Evolutionary conservation across 2,113 vertebrate species (phyloP).

Genomic region (Taxidea taxus): DNA sequence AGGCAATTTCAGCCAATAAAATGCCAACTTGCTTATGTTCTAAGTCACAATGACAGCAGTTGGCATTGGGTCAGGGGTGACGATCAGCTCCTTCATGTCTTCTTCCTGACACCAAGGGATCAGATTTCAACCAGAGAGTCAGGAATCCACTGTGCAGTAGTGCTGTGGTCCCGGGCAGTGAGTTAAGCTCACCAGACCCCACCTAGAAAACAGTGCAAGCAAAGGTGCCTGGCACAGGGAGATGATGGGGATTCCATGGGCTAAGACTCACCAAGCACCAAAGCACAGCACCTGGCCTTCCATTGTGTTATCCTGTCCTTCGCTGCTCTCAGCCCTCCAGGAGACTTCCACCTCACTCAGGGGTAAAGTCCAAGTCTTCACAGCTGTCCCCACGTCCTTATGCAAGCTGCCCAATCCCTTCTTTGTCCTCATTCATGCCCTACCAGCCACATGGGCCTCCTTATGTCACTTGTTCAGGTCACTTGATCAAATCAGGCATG

Average conservation of each 20-base stretch:
- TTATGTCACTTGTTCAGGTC: background rate
- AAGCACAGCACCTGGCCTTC: background rate
- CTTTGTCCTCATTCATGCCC: too few species aligned
- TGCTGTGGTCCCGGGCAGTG: rapidly evolving
- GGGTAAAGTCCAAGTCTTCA: background rate
- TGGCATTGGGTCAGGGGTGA: background rate
- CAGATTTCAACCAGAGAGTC: background rate
- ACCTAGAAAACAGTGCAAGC: background rate
- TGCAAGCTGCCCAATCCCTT: background rate
- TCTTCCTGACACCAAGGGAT: background rate
- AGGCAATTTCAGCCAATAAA: background rate
- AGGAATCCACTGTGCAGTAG: rapidly evolving
- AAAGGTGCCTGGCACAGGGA: rapidly evolving
- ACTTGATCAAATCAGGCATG: background rate
- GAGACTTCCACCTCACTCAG: background rate
- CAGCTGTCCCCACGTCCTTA: rapidly evolving
- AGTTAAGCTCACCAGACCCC: background rate
- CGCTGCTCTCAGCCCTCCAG: background rate
- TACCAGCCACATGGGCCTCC: background rate
- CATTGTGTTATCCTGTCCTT: background rate
- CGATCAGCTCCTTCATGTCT: background rate
- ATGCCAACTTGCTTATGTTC: rapidly evolving
- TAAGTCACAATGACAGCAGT: background rate
- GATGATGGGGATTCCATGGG: background rate
- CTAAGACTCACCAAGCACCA: background rate